Conservation (phyloP, 2,113 vertebrate species). For the Verasper variegatus region DNA sequence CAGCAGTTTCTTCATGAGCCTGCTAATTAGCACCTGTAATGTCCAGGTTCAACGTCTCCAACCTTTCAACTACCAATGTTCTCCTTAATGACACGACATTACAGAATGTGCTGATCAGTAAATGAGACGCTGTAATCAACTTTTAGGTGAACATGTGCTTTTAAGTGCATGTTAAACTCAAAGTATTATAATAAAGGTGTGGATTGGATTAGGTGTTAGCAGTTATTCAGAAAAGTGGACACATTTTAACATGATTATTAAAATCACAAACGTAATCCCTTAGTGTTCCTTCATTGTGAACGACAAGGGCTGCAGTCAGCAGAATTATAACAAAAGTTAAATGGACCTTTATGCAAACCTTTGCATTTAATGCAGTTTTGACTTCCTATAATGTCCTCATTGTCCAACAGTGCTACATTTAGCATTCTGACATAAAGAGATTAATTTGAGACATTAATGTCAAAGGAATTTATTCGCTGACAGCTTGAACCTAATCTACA, state of each 20-base stretch:
- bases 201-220: not conserved
- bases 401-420: not conserved
- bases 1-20: not conserved
- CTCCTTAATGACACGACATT: not conserved
- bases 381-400: not conserved
- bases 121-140: not conserved
- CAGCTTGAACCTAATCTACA: too few species aligned
- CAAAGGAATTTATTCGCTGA: too few species aligned
- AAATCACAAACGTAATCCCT: constrained; percentile 1
- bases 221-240: not conserved
- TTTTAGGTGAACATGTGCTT: not conserved
- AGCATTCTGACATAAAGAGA: not conserved
- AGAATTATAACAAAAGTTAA: not conserved
- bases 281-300: not conserved
- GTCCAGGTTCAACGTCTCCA: not conserved
- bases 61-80: not conserved
- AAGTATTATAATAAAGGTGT: not conserved
- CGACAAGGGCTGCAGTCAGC: not conserved
- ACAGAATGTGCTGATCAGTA: not conserved
- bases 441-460: too few species aligned
- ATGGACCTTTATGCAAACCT: not conserved
- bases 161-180: not conserved
- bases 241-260: not conserved
- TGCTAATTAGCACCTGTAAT: too few species aligned
- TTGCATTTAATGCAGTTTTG: not conserved